Percentiles rank a stretch among this genome's conserved stretches.
phyloP scores from a whole-genome alignment of 2,113 vertebrate species.

The Xenopus laevis region DNA sequence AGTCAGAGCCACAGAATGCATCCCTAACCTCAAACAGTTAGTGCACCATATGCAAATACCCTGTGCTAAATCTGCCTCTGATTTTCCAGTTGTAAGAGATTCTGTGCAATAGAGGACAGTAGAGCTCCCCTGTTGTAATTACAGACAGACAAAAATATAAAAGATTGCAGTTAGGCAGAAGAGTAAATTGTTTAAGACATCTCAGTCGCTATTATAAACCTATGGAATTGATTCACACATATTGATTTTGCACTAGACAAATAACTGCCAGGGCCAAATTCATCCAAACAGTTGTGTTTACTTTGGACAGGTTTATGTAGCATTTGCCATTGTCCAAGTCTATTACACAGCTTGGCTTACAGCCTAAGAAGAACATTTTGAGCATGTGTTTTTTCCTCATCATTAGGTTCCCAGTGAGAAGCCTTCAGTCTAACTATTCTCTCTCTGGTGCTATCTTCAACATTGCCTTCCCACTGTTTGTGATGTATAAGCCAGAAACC shows the following conservation, averaged over 20 bases:
- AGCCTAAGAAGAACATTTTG: conserved; percentile 35
- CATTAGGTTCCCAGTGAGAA: conserved; percentile 41
- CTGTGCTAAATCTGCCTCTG: too few relatives aligned
- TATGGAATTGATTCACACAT: conserved; percentile 37
- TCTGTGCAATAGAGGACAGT: neutral
- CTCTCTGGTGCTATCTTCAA: conserved; percentile 19
- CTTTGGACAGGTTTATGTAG: conserved; percentile 31
- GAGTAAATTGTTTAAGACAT: conserved; percentile 35
- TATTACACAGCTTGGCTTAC: conserved; percentile 31
- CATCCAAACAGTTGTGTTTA: conserved; percentile 28
- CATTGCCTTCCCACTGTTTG: conserved; percentile 30
- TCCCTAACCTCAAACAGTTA: too few relatives aligned
- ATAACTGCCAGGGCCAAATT: conserved; percentile 26
- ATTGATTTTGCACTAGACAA: conserved; percentile 40
- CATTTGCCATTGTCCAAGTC: conserved; percentile 27
- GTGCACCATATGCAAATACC: too few relatives aligned
- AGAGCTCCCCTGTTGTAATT: neutral
- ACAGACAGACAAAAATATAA: neutral
- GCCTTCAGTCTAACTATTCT: conserved; percentile 9
- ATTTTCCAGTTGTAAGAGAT: neutral
- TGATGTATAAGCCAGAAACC: conserved; percentile 36
- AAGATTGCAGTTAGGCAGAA: conserved; percentile 2
- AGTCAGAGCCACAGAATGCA: too few relatives aligned
- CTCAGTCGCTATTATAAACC: conserved; percentile 29
- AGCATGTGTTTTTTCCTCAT: conserved; percentile 40